A percentile compares a stretch with the other conserved stretches of the same genome.
Evolutionary conservation across 2,113 vertebrate genomes (phyloP).

Genomic region (Amia ocellicauda): DNA sequence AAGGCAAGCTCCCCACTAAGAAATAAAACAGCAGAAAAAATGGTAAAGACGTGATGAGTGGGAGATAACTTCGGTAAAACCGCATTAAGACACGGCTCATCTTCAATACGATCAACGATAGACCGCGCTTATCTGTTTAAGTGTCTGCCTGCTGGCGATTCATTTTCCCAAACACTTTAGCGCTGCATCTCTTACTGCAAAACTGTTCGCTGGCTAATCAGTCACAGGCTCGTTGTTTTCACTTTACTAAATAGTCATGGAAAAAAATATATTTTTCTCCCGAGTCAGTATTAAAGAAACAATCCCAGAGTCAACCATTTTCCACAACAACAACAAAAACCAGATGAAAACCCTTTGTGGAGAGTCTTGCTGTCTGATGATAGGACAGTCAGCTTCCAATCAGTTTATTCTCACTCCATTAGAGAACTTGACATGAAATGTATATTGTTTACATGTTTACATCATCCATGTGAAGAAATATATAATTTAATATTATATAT

Average conservation of each 20-base stretch:
- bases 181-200: not conserved
- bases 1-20: not conserved
- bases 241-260: not conserved
- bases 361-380: no score
- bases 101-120: constrained; percentile 5
- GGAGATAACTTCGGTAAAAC: constrained; percentile 7
- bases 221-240: not conserved
- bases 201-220: not conserved
- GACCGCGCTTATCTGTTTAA: not conserved
- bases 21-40: constrained; percentile 7
- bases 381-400: no score
- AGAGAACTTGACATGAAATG: no score
- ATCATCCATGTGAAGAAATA: no score
- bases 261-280: not conserved
- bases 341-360: no score
- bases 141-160: not conserved
- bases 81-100: constrained; percentile 19
- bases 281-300: not conserved
- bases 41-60: constrained; percentile 15
- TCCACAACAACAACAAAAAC: no score
- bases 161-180: not conserved
- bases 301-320: no score
- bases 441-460: no score
- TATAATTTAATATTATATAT: no score
- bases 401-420: no score